Base-by-base conservation (phyloP, 35 echinoderm and acorn worm species). In the Apostichopus parvimensis region DNA sequence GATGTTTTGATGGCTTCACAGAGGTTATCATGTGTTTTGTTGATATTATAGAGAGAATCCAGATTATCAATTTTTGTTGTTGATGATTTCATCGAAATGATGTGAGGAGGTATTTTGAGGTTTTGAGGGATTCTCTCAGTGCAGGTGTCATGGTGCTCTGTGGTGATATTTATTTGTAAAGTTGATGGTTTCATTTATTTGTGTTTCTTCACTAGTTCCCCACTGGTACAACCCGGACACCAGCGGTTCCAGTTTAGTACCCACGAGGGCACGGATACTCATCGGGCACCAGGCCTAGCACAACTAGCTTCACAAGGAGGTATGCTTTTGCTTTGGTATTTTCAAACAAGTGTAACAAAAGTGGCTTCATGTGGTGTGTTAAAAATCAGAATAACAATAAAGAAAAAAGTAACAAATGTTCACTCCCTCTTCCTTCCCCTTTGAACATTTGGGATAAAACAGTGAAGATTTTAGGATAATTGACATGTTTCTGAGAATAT, bases 251-350 rank as follows among this genome's bases (percentile, higher is more conserved):
- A 98, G 15, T 98, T 98, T 68, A 90, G 91, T 54, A 83, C 92
- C 7, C 89, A 92, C 0, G 95, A 94, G 12, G 89, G 77, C 23
- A 86, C 81, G 8, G 91, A 92, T 55, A 77, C 91, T 56, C 34
- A 45, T 4, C 70, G 88, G 73, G 90, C 90, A 79, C 93, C 83
- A 91, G 96, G 90, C 7, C 73, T 98, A 58, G 96, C 96, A 10
- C 96, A 98, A 77, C 91, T 98, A 14, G 94, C 92, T 20, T 96
- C 96, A 68, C 94, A 95, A 88, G 96, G 93, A 98, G 92, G 96
- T 98, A 95, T 53, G 70, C 9, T 66, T 12, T 8, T 24, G 21
- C 18, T 68, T 17, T 85, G 34, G 34, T 45, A 45, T 45, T 45
- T 45, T 1, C 34, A 45, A 45, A 45, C 34, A 45, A 45, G 34